A percentile compares a stretch with the other conserved stretches of the same genome.
phyloP scores from a whole-genome alignment of 2,113 vertebrate species.

The Halichoeres trimaculatus region DNA sequence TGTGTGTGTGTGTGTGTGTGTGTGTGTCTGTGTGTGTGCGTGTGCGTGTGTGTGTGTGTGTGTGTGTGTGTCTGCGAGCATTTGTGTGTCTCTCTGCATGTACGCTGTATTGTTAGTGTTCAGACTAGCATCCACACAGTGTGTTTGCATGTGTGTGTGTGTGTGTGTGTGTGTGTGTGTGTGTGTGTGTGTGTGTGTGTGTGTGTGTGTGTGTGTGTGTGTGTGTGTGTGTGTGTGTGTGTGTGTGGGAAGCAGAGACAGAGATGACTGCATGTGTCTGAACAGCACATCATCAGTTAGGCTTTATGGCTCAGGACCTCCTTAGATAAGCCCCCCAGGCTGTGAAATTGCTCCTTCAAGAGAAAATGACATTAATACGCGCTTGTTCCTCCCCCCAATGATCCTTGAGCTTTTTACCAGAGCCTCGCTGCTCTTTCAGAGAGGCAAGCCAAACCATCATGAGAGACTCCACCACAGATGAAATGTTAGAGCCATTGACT shows the following conservation, averaged over 20 bases:
- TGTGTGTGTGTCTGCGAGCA: too few relatives aligned
- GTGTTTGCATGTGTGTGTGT: background rate
- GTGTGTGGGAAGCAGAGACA: constrained; percentile 20
- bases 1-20: constrained; percentile 47
- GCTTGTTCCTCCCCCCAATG: constrained; percentile 68
- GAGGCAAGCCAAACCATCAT: constrained; percentile 68
- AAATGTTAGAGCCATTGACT: constrained; percentile 71
- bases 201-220: constrained; percentile 5
- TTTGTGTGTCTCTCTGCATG: constrained; percentile 26
- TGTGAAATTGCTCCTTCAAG: constrained; percentile 81
- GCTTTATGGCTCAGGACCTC: constrained; percentile 76
- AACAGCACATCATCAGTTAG: constrained; percentile 70
- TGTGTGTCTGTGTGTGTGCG: constrained; percentile 53
- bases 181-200: too few relatives aligned
- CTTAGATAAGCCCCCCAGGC: constrained; percentile 78
- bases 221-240: constrained; percentile 16
- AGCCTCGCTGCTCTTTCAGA: constrained; percentile 71
- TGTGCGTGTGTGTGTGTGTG: constrained; percentile 38
- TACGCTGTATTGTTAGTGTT: constrained; percentile 17
- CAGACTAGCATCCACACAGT: background rate
- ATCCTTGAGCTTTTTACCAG: constrained; percentile 67
- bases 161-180: constrained; percentile 17
- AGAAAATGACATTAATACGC: constrained; percentile 82
- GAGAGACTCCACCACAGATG: constrained; percentile 67
- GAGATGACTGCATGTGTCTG: constrained; percentile 48